These are phyloP conservation scores for Drosophila suzukii DNA, from an alignment of 1,140 invertebrate species.

Conservation along the genomic window DNA sequence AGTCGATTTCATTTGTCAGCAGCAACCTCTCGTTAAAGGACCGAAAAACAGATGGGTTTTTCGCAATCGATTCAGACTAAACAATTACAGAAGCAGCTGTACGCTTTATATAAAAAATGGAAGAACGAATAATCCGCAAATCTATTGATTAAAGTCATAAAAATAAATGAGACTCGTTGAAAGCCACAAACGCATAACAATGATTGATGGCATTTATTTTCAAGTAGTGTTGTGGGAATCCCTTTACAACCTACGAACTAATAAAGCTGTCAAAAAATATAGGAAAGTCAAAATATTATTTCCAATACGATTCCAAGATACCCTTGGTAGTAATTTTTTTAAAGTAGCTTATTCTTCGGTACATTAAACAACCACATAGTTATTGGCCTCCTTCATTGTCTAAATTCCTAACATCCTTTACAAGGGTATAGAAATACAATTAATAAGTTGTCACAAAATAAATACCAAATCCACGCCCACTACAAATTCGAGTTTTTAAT, in stretches of 20 bases:
- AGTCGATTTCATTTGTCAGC: slow-evolving; percentile 57
- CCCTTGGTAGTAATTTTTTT: no score
- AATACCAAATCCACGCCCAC: not conserved
- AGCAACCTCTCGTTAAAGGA: slow-evolving; percentile 29
- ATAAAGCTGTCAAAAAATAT: not conserved
- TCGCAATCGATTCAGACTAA: not conserved
- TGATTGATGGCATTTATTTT: not conserved
- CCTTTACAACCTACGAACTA: not conserved
- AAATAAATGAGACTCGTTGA: not conserved
- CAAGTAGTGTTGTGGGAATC: not conserved
- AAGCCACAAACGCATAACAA: not conserved
- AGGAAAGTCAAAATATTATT: not conserved
- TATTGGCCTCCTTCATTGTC: no score
- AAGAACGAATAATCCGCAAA: not conserved
- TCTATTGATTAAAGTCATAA: slow-evolving; percentile 6
- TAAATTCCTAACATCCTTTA: no score
- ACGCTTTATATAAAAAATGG: not conserved
- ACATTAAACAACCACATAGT: no score
- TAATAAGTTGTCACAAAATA: no score
- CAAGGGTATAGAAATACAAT: no score
- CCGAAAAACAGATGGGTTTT: slow-evolving; percentile 10
- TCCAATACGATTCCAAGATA: no score
- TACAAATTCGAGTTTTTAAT: not conserved
- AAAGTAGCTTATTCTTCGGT: no score
- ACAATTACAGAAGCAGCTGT: slow-evolving; percentile 11